Evolutionary conservation across 2,888 invertebrate species (phyloP).

Genomic region (Oscheius sp.): DNA sequence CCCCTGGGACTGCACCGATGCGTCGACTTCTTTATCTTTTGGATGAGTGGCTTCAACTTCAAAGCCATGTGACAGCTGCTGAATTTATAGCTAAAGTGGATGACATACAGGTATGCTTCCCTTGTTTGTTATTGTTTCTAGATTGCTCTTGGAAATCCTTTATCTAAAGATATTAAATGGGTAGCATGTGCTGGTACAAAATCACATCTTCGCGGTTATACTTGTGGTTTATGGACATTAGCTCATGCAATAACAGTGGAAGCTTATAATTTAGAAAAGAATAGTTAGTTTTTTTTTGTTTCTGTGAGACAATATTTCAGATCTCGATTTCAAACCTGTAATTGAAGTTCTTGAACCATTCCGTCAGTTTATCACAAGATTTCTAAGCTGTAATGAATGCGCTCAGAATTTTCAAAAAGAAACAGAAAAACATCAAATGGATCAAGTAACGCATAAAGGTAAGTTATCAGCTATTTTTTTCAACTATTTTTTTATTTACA

Average conservation of each 20-base stretch:
- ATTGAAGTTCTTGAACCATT: slow-evolving; percentile 82
- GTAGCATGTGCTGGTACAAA: slow-evolving; percentile 85
- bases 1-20: slow-evolving; percentile 81
- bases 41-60: slow-evolving; percentile 73
- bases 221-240: slow-evolving; percentile 92
- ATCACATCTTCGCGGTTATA: slow-evolving; percentile 80
- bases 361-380: slow-evolving; percentile 86
- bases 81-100: slow-evolving; percentile 71
- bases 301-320: slow-evolving; percentile 43
- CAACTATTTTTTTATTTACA: no score
- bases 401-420: slow-evolving; percentile 87
- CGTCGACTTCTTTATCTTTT: slow-evolving; percentile 78
- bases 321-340: slow-evolving; percentile 73
- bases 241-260: slow-evolving; percentile 90
- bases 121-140: no score
- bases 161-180: slow-evolving; percentile 74
- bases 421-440: slow-evolving; percentile 75
- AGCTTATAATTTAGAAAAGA: slow-evolving; percentile 74
- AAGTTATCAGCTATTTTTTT: not conserved
- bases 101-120: slow-evolving; percentile 64
- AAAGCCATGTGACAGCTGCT: slow-evolving; percentile 70
- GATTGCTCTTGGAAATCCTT: slow-evolving; percentile 67
- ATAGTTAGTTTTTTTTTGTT: slow-evolving; percentile 51
- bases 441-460: slow-evolving; percentile 53
- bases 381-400: slow-evolving; percentile 92